Evolutionary conservation across 2,797 vertebrate species (phyloP).

Genomic region (Anableps anableps): DNA sequence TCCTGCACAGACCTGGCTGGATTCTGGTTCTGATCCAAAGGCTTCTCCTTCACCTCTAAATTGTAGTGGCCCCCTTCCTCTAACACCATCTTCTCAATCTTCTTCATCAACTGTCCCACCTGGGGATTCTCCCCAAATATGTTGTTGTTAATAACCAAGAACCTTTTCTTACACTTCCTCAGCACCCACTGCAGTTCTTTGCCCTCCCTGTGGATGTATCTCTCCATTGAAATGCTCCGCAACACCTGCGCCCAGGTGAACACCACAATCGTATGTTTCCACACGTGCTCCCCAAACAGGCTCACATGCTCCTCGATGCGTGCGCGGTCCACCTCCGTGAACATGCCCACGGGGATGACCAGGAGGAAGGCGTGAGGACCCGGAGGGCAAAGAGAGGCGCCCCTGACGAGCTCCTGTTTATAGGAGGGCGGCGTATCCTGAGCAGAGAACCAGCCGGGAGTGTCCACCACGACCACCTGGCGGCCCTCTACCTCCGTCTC

Average conservation of each 20-base stretch:
- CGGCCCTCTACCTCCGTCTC: slow-evolving; percentile 62
- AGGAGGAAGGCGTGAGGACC: slow-evolving; percentile 85
- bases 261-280: slow-evolving; percentile 82
- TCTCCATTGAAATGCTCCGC: slow-evolving; percentile 78
- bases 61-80: slow-evolving; percentile 75
- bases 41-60: slow-evolving; percentile 50
- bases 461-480: slow-evolving; percentile 82
- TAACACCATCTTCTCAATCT: slow-evolving; percentile 80
- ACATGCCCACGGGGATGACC: slow-evolving; percentile 83
- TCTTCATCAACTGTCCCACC: slow-evolving; percentile 76
- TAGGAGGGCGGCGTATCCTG: slow-evolving; percentile 73
- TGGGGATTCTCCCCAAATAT: slow-evolving; percentile 81
- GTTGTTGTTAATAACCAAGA: slow-evolving; percentile 82
- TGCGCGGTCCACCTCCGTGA: slow-evolving; percentile 78
- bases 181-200: slow-evolving; percentile 81
- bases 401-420: slow-evolving; percentile 76
- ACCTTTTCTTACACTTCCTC: slow-evolving; percentile 81
- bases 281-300: slow-evolving; percentile 78
- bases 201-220: slow-evolving; percentile 83
- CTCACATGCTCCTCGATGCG: slow-evolving; percentile 81
- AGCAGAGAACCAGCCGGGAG: slow-evolving; percentile 84
- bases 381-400: slow-evolving; percentile 73
- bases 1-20: slow-evolving; percentile 57
- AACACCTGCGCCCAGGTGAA: slow-evolving; percentile 83
- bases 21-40: slow-evolving; percentile 64